A percentile compares a stretch with the other conserved stretches of the same genome.
Evolutionary conservation across 2,888 invertebrate species (phyloP).

Genomic region (Stenotaenia linearis): DNA sequence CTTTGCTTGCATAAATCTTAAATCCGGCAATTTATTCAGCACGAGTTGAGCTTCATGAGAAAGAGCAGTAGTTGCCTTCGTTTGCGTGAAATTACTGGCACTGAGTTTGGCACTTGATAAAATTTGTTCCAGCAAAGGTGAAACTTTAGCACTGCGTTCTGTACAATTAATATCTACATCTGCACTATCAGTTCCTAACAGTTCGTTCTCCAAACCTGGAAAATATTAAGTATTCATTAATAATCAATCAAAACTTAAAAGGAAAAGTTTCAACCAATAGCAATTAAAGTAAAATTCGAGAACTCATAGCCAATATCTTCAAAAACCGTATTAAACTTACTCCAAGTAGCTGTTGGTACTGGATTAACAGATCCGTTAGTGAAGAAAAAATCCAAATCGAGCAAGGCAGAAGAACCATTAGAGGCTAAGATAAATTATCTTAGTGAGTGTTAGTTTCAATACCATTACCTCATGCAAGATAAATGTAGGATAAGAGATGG

Average conservation of each 20-base stretch:
- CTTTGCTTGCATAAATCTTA: constrained; percentile 48
- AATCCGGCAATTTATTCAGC: constrained; percentile 45
- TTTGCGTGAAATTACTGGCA: constrained; percentile 41
- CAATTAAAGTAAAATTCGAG: too few species aligned
- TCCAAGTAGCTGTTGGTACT: constrained; percentile 28
- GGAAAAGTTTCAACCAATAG: too few species aligned
- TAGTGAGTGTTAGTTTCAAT: neutral
- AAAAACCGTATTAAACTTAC: constrained; percentile 24
- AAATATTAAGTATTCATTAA: neutral
- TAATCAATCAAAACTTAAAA: neutral
- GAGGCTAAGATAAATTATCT: constrained; percentile 14
- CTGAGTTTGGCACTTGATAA: constrained; percentile 44
- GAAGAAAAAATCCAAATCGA: constrained; percentile 43
- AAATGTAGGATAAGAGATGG: too few species aligned
- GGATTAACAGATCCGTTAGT: constrained; percentile 35
- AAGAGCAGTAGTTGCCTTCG: constrained; percentile 38
- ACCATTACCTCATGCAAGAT: neutral
- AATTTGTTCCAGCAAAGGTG: constrained; percentile 45
- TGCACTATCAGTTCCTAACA: constrained; percentile 39
- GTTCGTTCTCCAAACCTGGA: constrained; percentile 43
- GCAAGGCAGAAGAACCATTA: constrained; percentile 37
- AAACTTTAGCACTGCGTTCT: constrained; percentile 31
- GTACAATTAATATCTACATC: constrained; percentile 32
- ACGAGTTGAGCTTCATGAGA: constrained; percentile 45
- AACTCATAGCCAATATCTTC: too few species aligned